Base-by-base conservation (phyloP, 2,797 vertebrate genomes). In the Leptoclinus maculatus region DNA sequence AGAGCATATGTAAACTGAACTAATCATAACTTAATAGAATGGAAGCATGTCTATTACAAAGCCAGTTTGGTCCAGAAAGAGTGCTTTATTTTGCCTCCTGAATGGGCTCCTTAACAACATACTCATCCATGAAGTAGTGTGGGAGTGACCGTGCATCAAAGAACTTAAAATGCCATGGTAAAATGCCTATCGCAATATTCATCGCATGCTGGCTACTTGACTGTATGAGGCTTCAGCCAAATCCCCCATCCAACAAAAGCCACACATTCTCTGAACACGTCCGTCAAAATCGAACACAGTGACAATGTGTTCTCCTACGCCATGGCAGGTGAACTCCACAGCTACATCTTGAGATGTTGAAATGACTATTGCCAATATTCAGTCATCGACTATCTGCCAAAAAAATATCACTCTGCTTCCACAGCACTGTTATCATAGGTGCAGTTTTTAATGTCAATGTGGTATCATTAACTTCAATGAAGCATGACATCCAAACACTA, bases 391-490 rank as follows among this genome's bases (percentile, higher is more conserved):
- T 70, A 36, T 51, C 34, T 56, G 88, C 79, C 86, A 87, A 74
- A 87, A 74, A 43, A 69, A 51, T 17, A 86, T 80, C 76, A 62
- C 49, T 68, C 29, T 5, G 79, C 73, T 32, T 72, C 76, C 64
- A 69, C 66, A 71, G 49, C 45, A 79, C 29, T 32, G 29, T 32
- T 29, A 29, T 29, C n/a, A n/a, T 71, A 58, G 2, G 68, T 36
- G 14, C 25, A 43, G 70, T 62, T 80, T 82, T 78, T 59, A 78
- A 81, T 76, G 85, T 79, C 39, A 80, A 43, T 23, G 68, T 34
- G 34, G 60, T 8, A 1, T 49, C 64, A 80, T 84, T 82, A 73
- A 83, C 49, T 53, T 73, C 62, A 85, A 41, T 62, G 62, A 32
- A 32, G 29, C 56, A 9, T 88, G 77, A 67, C 39, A 25, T 36